These are phyloP conservation scores for Hyposoter didymator DNA, from an alignment of 2,888 invertebrate species.

Conservation along the genomic window DNA sequence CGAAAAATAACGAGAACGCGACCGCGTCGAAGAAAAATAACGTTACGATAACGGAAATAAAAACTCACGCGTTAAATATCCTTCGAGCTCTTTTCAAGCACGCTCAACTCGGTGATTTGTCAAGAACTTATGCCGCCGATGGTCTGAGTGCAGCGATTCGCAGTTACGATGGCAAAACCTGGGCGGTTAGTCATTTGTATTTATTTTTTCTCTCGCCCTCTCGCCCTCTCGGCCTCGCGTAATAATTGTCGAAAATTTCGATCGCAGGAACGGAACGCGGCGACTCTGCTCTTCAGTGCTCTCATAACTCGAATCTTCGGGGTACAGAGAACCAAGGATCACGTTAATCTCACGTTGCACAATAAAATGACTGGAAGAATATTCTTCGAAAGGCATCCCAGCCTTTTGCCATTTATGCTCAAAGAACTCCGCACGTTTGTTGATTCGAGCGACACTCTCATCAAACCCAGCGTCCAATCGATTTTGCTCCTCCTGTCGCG, in stretches of 20 bases:
- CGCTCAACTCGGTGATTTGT: slow-evolving; percentile 90
- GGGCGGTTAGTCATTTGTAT: slow-evolving; percentile 87
- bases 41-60: slow-evolving; percentile 84
- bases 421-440: slow-evolving; percentile 83
- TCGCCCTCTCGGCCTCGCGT: not conserved
- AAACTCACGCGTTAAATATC: slow-evolving; percentile 94
- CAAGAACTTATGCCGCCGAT: slow-evolving; percentile 88
- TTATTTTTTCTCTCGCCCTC: slow-evolving; percentile 5
- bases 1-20: slow-evolving; percentile 40
- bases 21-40: slow-evolving; percentile 41
- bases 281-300: slow-evolving; percentile 93
- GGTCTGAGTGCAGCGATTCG: slow-evolving; percentile 90
- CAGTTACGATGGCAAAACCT: slow-evolving; percentile 90
- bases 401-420: slow-evolving; percentile 87
- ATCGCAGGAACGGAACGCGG: slow-evolving; percentile 92
- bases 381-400: slow-evolving; percentile 91
- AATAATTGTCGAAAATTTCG: not conserved
- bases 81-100: slow-evolving; percentile 92
- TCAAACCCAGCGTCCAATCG: slow-evolving; percentile 90
- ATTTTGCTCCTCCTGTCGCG: slow-evolving; percentile 91
- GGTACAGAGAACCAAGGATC: slow-evolving; percentile 88
- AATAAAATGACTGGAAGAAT: slow-evolving; percentile 91
- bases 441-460: slow-evolving; percentile 81
- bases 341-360: slow-evolving; percentile 86
- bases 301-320: slow-evolving; percentile 95